Conservation (phyloP, 2,888 invertebrate species). For the Nemoura dubitans region DNA sequence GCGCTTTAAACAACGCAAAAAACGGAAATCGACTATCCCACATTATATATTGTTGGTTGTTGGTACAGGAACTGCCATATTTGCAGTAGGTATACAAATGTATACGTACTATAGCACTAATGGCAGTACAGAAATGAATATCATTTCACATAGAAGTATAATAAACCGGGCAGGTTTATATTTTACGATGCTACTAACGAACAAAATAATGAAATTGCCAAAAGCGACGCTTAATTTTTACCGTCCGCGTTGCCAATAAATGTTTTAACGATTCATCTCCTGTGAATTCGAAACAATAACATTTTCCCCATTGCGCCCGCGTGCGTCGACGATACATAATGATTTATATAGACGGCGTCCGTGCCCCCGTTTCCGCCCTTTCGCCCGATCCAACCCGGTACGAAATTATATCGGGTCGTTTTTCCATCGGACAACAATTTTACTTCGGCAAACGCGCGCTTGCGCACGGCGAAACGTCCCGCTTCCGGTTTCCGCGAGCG, state of each 20-base stretch:
- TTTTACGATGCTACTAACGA: too few relatives aligned
- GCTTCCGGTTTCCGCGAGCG: too few relatives aligned
- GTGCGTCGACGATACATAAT: neutral
- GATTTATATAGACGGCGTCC: neutral
- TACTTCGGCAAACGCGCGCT: too few relatives aligned
- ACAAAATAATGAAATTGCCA: neutral
- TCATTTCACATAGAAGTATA: neutral
- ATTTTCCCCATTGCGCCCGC: neutral
- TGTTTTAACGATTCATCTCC: neutral
- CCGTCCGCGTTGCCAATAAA: neutral
- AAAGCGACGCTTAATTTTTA: neutral
- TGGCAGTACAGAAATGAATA: too few relatives aligned
- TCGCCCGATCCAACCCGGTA: neutral
- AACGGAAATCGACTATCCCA: too few relatives aligned
- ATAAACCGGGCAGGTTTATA: neutral
- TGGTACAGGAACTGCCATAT: too few relatives aligned
- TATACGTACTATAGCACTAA: too few relatives aligned
- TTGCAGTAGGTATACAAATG: too few relatives aligned
- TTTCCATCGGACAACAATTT: too few relatives aligned
- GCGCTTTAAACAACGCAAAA: too few relatives aligned
- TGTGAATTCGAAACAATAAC: neutral
- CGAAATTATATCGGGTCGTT: too few relatives aligned
- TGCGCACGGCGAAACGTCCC: neutral
- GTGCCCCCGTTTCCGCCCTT: neutral
- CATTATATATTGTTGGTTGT: too few relatives aligned